Conservation (phyloP, 2,113 vertebrate species). For the Boulengerochromis microlepis region DNA sequence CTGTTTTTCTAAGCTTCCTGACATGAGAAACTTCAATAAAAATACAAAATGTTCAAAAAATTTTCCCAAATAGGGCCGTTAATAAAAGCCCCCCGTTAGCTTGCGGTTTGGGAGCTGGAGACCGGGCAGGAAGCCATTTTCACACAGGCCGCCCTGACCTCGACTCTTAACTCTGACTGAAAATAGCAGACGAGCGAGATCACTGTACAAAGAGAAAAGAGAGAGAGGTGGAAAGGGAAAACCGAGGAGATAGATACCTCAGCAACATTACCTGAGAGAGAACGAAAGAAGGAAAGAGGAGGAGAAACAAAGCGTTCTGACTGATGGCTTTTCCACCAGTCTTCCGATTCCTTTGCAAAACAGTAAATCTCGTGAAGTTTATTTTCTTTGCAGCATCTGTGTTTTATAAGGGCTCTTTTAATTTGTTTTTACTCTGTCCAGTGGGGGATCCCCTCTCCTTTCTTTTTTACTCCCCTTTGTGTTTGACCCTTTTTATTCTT, state of each 20-base stretch:
- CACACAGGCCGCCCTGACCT: slow-evolving; percentile 66
- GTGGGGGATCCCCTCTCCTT: slow-evolving; percentile 74
- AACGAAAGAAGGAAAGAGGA: not conserved
- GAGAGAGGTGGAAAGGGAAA: not conserved
- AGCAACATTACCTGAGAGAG: slow-evolving; percentile 71
- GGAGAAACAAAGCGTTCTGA: slow-evolving; percentile 62
- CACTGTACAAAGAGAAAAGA: not conserved
- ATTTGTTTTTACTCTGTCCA: slow-evolving; percentile 94
- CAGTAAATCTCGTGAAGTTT: slow-evolving; percentile 91
- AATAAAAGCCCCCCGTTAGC: slow-evolving; percentile 55
- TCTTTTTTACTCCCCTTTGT: slow-evolving; percentile 71
- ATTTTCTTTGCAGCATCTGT: slow-evolving; percentile 97
- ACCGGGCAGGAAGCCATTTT: slow-evolving; percentile 67
- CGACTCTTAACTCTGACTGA: slow-evolving; percentile 53
- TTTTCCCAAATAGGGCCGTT: slow-evolving; percentile 52
- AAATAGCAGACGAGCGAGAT: slow-evolving; percentile 68
- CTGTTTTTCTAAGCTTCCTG: not conserved
- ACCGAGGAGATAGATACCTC: slow-evolving; percentile 24
- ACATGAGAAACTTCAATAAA: slow-evolving; percentile 47
- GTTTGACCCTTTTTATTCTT: slow-evolving; percentile 79
- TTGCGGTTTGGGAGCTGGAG: slow-evolving; percentile 41
- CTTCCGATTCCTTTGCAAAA: slow-evolving; percentile 78
- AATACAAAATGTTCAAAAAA: slow-evolving; percentile 2
- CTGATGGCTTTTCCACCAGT: slow-evolving; percentile 93
- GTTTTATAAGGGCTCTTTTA: slow-evolving; percentile 95